Evolutionary conservation across 2,888 invertebrate genomes (phyloP), one percentile per base, ranked within the genome.

Genomic region (Zhuqinia jingwanae): DNA sequence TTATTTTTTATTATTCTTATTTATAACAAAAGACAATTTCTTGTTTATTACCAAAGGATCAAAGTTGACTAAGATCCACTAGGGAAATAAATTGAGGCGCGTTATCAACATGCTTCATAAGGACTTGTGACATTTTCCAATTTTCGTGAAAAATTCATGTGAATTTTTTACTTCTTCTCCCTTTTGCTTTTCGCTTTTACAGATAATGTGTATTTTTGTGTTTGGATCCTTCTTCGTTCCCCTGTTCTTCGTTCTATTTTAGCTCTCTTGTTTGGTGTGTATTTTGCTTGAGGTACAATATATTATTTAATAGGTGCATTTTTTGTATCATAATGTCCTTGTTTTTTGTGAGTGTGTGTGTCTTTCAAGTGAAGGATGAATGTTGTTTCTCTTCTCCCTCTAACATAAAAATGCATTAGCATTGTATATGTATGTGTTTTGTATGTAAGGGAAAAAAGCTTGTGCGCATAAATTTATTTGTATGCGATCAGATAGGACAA

Each of bases 111-210:
- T 65, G 77, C 60, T 89, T 88, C 88, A 88, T 89, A 88, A 89
- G 89, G 88, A 89, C 88, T 88, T 84, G 83, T 89, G 90, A 90
- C 90, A 89, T 89, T 89, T n/a, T 90, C 90, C 90, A 89, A 90
- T 90, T 90, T 90, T 89, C 89, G 81, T 80, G 73, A 73, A 84
- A n/a, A 88, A 90, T 90, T 89, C 88, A 89, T 88, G 88, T 76
- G 78, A 85, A 86, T 25, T 70, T 42, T 25, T 47, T 27, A 58
- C 63, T 25, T 30, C 2, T n/a, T 75, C 30, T 25, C 76, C 30
- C 13, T 60, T 30, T 47, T 10, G 15, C 2, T 47, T 15, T 22
- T 22, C n/a, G 2, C 11, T 47, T 22, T 6, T 5, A 8, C 36
- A 36, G 3, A 36, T 36, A 6, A 6, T 36, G 36, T 36, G 5